A percentile compares a stretch with the other conserved stretches of the same genome.
These are phyloP conservation scores for Drosophila percnosoma DNA, from an alignment of 2,888 invertebrate genomes.

Conservation along the genomic window DNA sequence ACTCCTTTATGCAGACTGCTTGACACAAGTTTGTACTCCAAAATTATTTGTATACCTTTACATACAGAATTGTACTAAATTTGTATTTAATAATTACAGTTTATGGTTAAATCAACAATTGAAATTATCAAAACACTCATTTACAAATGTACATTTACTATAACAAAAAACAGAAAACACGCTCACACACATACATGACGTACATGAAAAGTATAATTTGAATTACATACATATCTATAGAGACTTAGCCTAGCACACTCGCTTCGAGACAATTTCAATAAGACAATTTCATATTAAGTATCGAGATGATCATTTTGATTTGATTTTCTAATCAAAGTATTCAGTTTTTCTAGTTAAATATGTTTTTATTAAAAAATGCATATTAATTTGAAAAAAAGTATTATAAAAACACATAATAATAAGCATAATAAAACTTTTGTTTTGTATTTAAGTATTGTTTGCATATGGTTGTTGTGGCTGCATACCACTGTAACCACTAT, in stretches of 20 bases:
- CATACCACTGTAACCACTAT: neutral
- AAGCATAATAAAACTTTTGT: constrained; percentile 19
- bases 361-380: constrained; percentile 27
- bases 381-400: constrained; percentile 39
- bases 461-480: constrained; percentile 5
- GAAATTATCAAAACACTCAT: constrained; percentile 1
- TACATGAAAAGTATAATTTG: constrained; percentile 29
- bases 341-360: constrained; percentile 8
- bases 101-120: neutral
- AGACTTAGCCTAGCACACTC: constrained; percentile 37
- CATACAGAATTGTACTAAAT: neutral
- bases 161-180: constrained; percentile 6
- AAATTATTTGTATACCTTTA: neutral
- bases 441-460: constrained; percentile 18
- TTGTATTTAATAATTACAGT: constrained; percentile 1
- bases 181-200: constrained; percentile 22
- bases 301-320: constrained; percentile 4
- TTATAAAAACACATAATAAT: constrained; percentile 29
- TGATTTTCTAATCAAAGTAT: neutral
- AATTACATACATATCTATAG: constrained; percentile 27
- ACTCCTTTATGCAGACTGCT: neutral
- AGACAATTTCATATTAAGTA: constrained; percentile 2
- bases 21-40: neutral
- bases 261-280: constrained; percentile 17
- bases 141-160: neutral